phyloP scores from a whole-genome alignment of 1,140 invertebrate species.

The Bombyx mandarina region DNA sequence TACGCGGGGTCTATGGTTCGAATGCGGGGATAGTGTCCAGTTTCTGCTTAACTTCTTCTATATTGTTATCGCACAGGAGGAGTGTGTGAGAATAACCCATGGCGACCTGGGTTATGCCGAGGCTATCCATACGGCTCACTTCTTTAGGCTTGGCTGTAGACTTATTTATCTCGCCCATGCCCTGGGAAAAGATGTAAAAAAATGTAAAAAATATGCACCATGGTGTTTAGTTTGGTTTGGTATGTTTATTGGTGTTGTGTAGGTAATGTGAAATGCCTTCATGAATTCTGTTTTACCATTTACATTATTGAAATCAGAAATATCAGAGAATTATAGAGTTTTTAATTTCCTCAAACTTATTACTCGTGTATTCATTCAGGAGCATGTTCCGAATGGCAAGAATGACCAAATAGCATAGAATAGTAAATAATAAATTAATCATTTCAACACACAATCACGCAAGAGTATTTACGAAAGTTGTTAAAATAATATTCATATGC shows the following conservation, averaged over 20 bases:
- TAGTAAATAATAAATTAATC: too few species aligned
- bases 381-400: too few species aligned
- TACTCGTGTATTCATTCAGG: too few species aligned
- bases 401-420: too few species aligned
- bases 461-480: too few species aligned
- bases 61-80: conserved; percentile 70
- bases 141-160: conserved; percentile 92
- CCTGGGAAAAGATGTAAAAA: conserved; percentile 66
- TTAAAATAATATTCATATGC: too few species aligned
- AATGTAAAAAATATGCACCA: too few species aligned
- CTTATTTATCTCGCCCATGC: conserved; percentile 90
- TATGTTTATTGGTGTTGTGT: neutral
- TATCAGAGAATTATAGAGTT: neutral
- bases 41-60: conserved; percentile 68
- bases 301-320: neutral
- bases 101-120: conserved; percentile 84
- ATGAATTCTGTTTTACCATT: neutral
- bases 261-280: neutral
- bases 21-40: conserved; percentile 67
- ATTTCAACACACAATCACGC: too few species aligned
- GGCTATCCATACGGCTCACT: conserved; percentile 85
- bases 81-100: conserved; percentile 90
- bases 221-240: too few species aligned
- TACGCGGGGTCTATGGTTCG: neutral
- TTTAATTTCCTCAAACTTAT: too few species aligned